These are phyloP conservation scores for Eristalinus sepulchralis DNA, from an alignment of 2,888 invertebrate genomes.

Conservation along the genomic window DNA sequence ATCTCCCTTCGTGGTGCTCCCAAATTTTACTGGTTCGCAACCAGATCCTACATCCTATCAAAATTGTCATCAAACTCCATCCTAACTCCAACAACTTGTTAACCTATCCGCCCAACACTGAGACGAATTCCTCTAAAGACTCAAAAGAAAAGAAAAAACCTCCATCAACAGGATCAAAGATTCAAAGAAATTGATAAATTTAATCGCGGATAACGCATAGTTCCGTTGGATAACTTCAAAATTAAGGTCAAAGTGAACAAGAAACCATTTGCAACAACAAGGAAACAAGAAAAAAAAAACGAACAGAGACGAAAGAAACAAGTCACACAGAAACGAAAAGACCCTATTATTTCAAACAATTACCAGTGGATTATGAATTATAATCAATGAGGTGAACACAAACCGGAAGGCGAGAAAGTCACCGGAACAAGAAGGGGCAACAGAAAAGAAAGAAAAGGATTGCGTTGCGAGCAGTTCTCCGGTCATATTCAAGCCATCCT, in stretches of 20 bases:
- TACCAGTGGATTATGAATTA: slow-evolving; percentile 66
- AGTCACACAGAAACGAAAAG: slow-evolving; percentile 24
- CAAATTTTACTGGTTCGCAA: too few species aligned
- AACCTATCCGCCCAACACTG: neutral
- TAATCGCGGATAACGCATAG: slow-evolving; percentile 46
- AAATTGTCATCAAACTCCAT: neutral
- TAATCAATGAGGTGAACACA: slow-evolving; percentile 62
- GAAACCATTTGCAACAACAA: too few species aligned
- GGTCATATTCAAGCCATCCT: neutral
- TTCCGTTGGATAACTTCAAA: slow-evolving; percentile 34
- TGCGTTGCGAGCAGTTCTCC: slow-evolving; percentile 10
- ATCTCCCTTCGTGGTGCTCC: too few species aligned
- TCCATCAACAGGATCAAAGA: neutral
- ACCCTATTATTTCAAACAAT: slow-evolving; percentile 66
- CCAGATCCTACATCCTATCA: too few species aligned
- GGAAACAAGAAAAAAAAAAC: neutral
- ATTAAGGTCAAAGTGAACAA: slow-evolving; percentile 6
- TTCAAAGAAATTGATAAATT: slow-evolving; percentile 26
- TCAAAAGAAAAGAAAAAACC: neutral
- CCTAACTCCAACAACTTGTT: neutral
- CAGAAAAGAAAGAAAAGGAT: slow-evolving; percentile 31
- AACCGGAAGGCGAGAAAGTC: slow-evolving; percentile 48
- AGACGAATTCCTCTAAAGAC: neutral
- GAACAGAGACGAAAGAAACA: neutral
- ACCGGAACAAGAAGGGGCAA: slow-evolving; percentile 9